phyloP scores from a whole-genome alignment of 1,140 invertebrate species.

The Leptopilina clavipes region DNA sequence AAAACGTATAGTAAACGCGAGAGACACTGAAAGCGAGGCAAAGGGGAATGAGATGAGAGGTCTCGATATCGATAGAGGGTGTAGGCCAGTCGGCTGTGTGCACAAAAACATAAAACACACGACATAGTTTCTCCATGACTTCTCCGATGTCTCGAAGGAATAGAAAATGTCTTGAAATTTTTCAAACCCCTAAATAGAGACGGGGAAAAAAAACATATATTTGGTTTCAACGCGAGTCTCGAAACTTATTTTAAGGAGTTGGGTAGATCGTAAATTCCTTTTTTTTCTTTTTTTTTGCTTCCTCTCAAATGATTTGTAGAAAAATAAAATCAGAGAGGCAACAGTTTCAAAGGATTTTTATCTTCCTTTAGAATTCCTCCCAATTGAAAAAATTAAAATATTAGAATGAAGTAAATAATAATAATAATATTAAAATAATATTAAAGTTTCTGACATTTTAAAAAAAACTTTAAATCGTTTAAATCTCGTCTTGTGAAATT shows the following conservation, averaged over 20 bases:
- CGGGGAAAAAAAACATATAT: background rate
- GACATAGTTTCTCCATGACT: background rate
- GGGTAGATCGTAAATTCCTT: background rate
- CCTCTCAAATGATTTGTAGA: background rate
- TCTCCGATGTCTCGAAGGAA: conserved; percentile 10
- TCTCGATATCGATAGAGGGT: background rate
- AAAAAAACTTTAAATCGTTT: no score
- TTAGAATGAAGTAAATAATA: no score
- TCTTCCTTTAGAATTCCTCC: background rate
- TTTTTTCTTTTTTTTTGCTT: no score
- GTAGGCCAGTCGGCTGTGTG: background rate
- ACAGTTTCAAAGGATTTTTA: background rate
- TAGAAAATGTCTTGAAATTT: conserved; percentile 16
- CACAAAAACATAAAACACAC: background rate
- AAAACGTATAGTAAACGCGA: conserved; percentile 4
- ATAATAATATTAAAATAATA: no score
- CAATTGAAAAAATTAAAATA: no score
- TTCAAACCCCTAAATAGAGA: background rate
- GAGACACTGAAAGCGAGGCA: background rate
- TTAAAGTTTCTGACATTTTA: no score
- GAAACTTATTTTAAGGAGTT: background rate
- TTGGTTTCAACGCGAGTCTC: background rate
- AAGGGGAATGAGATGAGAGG: background rate
- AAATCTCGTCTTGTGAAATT: no score
- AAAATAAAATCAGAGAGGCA: background rate